phyloP scores from a whole-genome alignment of 2,888 invertebrate species.

The Diogma glabrata region DNA sequence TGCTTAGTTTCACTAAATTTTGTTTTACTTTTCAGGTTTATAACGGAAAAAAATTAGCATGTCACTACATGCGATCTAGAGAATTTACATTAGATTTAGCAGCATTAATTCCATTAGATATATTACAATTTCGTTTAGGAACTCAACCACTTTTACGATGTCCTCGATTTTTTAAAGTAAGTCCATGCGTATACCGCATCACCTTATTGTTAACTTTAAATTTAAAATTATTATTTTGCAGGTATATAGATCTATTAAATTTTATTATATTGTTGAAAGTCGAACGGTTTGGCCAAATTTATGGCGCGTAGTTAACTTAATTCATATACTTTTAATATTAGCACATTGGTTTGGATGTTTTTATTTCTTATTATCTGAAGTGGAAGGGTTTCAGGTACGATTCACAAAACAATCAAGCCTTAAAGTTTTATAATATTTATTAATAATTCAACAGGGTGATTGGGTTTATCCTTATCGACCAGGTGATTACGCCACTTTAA shows the following conservation, averaged over 20 bases:
- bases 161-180: constrained; percentile 75
- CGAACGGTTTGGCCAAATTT: constrained; percentile 92
- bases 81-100: constrained; percentile 75
- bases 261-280: constrained; percentile 94
- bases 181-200: constrained; percentile 14
- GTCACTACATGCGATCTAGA: constrained; percentile 75
- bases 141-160: constrained; percentile 78
- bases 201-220: not conserved
- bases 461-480: constrained; percentile 83
- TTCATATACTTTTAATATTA: constrained; percentile 85
- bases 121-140: constrained; percentile 73
- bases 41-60: constrained; percentile 79
- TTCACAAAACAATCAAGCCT: not conserved
- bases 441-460: constrained; percentile 73
- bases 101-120: constrained; percentile 73
- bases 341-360: constrained; percentile 98
- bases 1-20: too few species aligned
- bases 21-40: constrained; percentile 49
- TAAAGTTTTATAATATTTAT: not conserved
- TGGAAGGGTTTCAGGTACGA: constrained; percentile 66
- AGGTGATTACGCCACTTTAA: constrained; percentile 79
- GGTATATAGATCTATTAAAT: constrained; percentile 84
- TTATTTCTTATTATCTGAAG: constrained; percentile 87
- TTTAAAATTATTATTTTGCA: constrained; percentile 31
- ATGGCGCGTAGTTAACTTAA: constrained; percentile 89